Base-by-base conservation (phyloP, 2,888 invertebrate species). In the Andrena marginata region DNA sequence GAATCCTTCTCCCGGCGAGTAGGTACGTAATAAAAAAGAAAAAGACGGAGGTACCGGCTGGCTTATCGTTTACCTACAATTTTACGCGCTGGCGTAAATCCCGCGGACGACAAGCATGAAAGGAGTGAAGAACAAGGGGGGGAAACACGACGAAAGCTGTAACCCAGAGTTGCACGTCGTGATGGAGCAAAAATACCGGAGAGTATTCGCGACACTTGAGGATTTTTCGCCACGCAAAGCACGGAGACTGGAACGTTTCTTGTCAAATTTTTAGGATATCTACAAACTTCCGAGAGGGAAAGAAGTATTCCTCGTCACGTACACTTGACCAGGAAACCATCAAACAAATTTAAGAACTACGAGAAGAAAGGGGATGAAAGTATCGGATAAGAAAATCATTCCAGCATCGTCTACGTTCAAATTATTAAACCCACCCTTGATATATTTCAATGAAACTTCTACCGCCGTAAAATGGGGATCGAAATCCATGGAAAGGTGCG, bases 11-110 rank as follows among this genome's bases (percentile, higher is more conserved):
- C 33, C 54, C 23, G 4, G 56, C 42, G 42, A 42, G 56, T 8
- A 6, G 23, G 23, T 26, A 23, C 10, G 56, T 29, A n/a, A 65
- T 16, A 7, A 54, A 49, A 62, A 67, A n/a, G n/a, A 63, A 42
- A 67, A 33, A 10, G 23, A 20, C 20, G 8, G 2, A 48, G 54
- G 2, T 2, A n/a, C 42, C n/a, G 42, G n/a, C 13, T 13, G 56
- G 42, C 35, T 56, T 70, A 42, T 69, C 63, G 69, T 56, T 69
- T 69, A 56, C 63, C 54, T 42, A 69, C 60, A 56, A 48, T 69
- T 71, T 76, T 70, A 76, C 54, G 63, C 13, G 54, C 8, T 0
- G 23, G 13, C 42, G 51, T 70, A 63, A 76, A 69, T 70, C 48
- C 20, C 8, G 10, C 31, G 54, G 63, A 76, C 54, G 69, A 70